Evolutionary conservation across 2,113 vertebrate genomes (phyloP).

Genomic region (Neolamprologus cancellatus): DNA sequence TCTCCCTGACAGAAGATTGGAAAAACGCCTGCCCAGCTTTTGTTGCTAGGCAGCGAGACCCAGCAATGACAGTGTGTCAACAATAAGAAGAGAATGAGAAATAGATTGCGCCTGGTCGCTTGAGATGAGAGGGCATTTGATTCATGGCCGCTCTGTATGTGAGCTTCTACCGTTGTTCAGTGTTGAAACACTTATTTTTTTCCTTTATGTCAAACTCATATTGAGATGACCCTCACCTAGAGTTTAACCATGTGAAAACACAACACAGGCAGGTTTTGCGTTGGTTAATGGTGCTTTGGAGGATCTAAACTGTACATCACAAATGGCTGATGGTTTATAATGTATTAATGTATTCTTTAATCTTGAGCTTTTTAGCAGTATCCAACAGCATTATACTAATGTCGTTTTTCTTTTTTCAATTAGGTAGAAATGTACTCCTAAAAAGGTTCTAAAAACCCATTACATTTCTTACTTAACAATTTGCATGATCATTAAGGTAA

Average conservation of each 20-base stretch:
- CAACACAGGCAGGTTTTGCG: background rate
- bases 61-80: constrained; percentile 52
- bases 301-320: background rate
- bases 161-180: background rate
- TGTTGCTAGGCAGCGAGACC: constrained; percentile 54
- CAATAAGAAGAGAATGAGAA: constrained; percentile 50
- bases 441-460: background rate
- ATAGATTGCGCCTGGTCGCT: constrained; percentile 24
- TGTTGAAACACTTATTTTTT: background rate
- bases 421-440: background rate
- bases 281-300: background rate
- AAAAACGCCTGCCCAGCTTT: constrained; percentile 29
- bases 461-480: background rate
- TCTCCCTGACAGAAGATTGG: constrained; percentile 31
- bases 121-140: constrained; percentile 19
- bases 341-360: background rate
- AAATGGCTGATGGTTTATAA: background rate
- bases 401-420: background rate
- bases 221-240: background rate
- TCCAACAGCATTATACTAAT: background rate
- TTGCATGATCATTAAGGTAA: background rate
- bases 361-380: background rate
- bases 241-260: background rate
- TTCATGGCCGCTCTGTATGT: background rate
- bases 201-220: background rate